Conservation (phyloP, 1,140 invertebrate species). For the Rhynchophorus ferrugineus region DNA sequence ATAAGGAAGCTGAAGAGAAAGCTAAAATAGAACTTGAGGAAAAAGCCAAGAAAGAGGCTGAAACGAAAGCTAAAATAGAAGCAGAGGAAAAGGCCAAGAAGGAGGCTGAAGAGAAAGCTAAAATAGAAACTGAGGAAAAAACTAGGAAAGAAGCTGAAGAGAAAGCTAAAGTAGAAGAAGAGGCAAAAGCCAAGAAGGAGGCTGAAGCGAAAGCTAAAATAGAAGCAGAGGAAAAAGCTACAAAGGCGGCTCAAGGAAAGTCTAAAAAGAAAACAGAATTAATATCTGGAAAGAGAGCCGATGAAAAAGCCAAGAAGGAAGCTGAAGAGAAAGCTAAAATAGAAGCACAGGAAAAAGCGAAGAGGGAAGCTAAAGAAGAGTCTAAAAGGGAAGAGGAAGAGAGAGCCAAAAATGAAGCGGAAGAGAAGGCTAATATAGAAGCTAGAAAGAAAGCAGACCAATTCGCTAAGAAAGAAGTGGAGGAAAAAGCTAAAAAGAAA, state of each 20-base stretch:
- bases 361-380: slow-evolving; percentile 19
- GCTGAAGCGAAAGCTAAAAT: slow-evolving; percentile 23
- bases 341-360: slow-evolving; percentile 27
- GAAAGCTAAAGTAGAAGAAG: slow-evolving; percentile 24
- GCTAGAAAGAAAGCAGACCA: slow-evolving; percentile 16
- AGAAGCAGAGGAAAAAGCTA: slow-evolving; percentile 22
- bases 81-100: slow-evolving; percentile 20
- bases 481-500: slow-evolving; percentile 23
- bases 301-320: slow-evolving; percentile 13
- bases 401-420: slow-evolving; percentile 18
- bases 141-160: slow-evolving; percentile 14
- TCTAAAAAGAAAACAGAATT: slow-evolving; percentile 22
- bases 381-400: neutral
- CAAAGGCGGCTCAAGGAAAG: slow-evolving; percentile 23
- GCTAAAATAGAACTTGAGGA: slow-evolving; percentile 28
- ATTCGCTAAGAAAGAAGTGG: slow-evolving; percentile 20
- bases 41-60: slow-evolving; percentile 27
- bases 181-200: slow-evolving; percentile 24
- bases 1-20: slow-evolving; percentile 16
- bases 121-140: slow-evolving; percentile 10
- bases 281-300: neutral
- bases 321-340: slow-evolving; percentile 24
- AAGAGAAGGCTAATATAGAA: slow-evolving; percentile 25
- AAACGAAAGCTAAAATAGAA: slow-evolving; percentile 24
- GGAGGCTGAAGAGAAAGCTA: slow-evolving; percentile 21